Base-by-base conservation (phyloP, 2,888 invertebrate genomes). In the Eristalinus sepulchralis region DNA sequence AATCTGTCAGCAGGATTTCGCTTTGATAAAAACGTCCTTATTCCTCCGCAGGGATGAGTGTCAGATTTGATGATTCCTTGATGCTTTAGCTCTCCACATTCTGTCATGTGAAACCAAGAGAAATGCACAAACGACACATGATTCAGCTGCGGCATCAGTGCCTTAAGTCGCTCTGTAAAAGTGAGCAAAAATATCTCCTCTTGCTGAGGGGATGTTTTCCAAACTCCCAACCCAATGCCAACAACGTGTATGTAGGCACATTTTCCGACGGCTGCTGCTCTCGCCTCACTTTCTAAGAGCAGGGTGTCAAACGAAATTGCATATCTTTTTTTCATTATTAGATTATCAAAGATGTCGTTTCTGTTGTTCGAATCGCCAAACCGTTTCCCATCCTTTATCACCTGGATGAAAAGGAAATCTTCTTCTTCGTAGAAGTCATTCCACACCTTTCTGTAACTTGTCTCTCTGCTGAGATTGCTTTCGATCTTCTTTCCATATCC, bases 221-320 rank as follows among this genome's bases (percentile, higher is more conserved):
- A 96, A 0, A 95, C 95, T 0, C 96, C 96, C 17, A 95, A 90
- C 63, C 95, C 95, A 59, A 95, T 94, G 11, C 96, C 96, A 36
- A 96, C 94, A 8, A 96, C 93, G 90, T 96, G 95, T 0, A 96
- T 88, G 88, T 93, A 96, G 0, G 95, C 95, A 8, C 92, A 91
- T 39, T 93, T 94, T 27, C 91, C 93, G 2, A 90, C 92, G 0
- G 91, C 91, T 11, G 90, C 91, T 0, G 94, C 95, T n/a, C 95
- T 92, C 0, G 92, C 91, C 81, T 95, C 94, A 0, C 95, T 95
- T 80, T 96, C 96, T 17, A 95, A 89, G 1, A 96, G 90, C 33
- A 95, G 92, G 10, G 94, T 94, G 88, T 96, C 96, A 4, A 95
- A 94, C 0, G 94, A 91, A 9, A 95, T 92, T 31, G 93, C 92